Conservation (phyloP, 2,888 invertebrate genomes). For the Ectropis crepuscularia region DNA sequence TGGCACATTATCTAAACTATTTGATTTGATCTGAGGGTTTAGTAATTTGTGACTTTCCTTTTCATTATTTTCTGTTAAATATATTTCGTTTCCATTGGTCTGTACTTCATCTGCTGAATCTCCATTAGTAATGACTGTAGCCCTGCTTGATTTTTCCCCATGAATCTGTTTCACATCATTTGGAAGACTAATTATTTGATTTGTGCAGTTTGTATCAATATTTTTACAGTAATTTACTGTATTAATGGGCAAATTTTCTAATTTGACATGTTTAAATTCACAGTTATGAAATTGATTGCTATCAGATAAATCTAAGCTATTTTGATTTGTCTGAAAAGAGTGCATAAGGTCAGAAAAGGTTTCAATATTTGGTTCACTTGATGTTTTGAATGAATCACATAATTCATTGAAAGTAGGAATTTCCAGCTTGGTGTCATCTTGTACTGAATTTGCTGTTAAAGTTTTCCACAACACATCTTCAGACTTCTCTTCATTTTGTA, state of each 20-base stretch:
- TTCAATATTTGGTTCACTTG: slow-evolving; percentile 45
- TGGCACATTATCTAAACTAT: background rate
- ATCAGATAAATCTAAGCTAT: slow-evolving; percentile 13
- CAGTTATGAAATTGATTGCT: slow-evolving; percentile 13
- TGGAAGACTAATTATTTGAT: background rate
- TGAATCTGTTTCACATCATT: background rate
- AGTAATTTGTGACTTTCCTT: slow-evolving; percentile 1
- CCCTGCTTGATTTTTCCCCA: background rate
- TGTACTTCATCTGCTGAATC: background rate
- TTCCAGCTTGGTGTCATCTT: slow-evolving; percentile 28
- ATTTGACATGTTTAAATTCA: slow-evolving; percentile 28
- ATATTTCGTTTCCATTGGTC: background rate
- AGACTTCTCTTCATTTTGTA: slow-evolving; percentile 17
- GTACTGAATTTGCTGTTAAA: slow-evolving; percentile 39
- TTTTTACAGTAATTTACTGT: slow-evolving; percentile 4
- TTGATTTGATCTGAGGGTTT: background rate
- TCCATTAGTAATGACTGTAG: background rate
- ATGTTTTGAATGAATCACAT: slow-evolving; percentile 50
- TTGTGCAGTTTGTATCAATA: background rate
- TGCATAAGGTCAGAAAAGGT: slow-evolving; percentile 60
- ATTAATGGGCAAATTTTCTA: slow-evolving; percentile 11
- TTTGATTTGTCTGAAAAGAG: slow-evolving; percentile 49
- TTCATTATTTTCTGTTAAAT: slow-evolving; percentile 5
- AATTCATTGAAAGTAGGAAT: slow-evolving; percentile 50
- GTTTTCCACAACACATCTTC: slow-evolving; percentile 50